Base-by-base conservation (phyloP, 2,797 vertebrate species). In the Scyliorhinus canicula region DNA sequence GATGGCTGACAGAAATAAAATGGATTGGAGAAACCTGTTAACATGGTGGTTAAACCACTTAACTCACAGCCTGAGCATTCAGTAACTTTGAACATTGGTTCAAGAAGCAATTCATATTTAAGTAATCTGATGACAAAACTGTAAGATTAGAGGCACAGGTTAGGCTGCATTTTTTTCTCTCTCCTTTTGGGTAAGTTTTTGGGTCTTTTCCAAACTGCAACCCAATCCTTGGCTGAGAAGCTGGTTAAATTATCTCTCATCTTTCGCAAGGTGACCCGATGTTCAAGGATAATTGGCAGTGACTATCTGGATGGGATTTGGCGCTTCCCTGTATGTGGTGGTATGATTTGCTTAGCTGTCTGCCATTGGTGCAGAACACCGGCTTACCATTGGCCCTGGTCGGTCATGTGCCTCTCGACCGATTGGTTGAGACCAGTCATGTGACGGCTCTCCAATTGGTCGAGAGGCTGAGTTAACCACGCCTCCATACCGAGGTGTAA, bases 1-100 rank as follows among this genome's bases (percentile, higher is more conserved):
- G 31, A 88, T n/a, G 35, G 31, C 85, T n/a, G 85, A 57, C 50
- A 31, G 85, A 88, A 88, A 35, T 88, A 88, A 57, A 88, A 88
- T 88, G 52, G 52, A 52, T 28, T 31, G 47, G 55, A 88, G 28
- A 19, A 88, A 57, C 52, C 52, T 60, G 52, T 57, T 88, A 35
- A 6, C 55, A 19, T n/a, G 6, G 4, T 50, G 31, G 52, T 35
- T 16, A 88, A 88, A 57, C 85, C 31, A 57, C 55, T 57, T 55
- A 60, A 16, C 60, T 88, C 52, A 35, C 85, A 88, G 44, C 31
- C 52, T 14, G 3, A 57, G 52, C 52, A 57, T 90, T 90, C 55
- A 19, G 55, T 24, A 63, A 60, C 16, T 57, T 57, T 40, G 86
- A 63, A n/a, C 6, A 3, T 60, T 90, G 47, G 50, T 52, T 86